phyloP scores from a whole-genome alignment of 2,797 vertebrate species.

The Parotocinclus haroldoi region DNA sequence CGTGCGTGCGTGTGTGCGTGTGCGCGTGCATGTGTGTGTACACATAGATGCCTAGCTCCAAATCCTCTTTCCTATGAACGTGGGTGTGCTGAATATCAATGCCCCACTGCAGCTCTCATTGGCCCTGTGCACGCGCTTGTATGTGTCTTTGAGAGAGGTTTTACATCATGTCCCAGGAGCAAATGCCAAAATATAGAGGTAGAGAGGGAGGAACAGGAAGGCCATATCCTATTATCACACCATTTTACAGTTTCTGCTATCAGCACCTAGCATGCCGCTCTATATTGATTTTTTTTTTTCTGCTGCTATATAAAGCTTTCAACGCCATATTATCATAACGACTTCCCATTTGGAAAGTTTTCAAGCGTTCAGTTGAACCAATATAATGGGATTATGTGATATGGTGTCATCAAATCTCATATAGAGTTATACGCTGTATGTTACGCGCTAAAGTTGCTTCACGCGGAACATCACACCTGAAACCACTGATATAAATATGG shows the following conservation, averaged over 20 bases:
- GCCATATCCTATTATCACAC: not conserved
- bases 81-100: conserved; percentile 47
- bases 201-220: conserved; percentile 18
- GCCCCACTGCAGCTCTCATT: conserved; percentile 23
- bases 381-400: not conserved
- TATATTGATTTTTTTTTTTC: not conserved
- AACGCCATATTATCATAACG: not conserved
- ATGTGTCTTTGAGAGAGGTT: conserved; percentile 57
- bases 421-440: not conserved
- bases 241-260: not conserved
- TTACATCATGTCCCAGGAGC: conserved; percentile 69
- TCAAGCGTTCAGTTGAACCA: not conserved
- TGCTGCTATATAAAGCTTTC: conserved; percentile 4
- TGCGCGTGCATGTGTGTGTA: conserved; percentile 15
- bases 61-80: conserved; percentile 33
- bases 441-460: too few species aligned
- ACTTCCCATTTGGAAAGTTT: conserved; percentile 4
- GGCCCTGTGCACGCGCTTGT: conserved; percentile 7
- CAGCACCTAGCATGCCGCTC: not conserved
- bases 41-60: conserved; percentile 30
- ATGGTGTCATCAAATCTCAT: not conserved
- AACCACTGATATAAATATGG: not conserved
- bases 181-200: conserved; percentile 52
- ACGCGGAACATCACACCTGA: not conserved
- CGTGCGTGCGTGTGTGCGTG: conserved; percentile 23